phyloP scores from a whole-genome alignment of 2,113 vertebrate species.

The Hylia prasina region DNA sequence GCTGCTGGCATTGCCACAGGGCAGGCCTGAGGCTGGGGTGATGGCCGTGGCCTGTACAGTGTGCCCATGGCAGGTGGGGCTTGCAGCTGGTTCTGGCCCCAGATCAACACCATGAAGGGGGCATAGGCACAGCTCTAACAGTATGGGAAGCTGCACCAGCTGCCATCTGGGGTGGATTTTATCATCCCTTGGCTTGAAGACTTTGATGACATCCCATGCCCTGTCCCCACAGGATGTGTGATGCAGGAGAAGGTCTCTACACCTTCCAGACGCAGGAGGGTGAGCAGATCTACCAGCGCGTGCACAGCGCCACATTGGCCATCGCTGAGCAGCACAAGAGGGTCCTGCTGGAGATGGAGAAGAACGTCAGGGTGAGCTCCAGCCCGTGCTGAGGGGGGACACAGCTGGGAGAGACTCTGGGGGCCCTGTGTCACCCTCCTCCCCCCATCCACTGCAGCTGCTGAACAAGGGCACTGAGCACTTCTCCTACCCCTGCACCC shows the following conservation, averaged over 20 bases:
- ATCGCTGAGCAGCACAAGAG: constrained; percentile 96
- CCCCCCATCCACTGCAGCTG: constrained; percentile 65
- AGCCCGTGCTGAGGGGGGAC: not conserved
- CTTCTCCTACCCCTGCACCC: constrained; percentile 88
- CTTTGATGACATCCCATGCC: accelerated
- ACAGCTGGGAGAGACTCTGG: not conserved
- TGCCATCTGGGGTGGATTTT: not conserved
- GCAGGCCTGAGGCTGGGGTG: not conserved
- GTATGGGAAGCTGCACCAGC: not conserved
- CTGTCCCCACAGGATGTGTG: constrained; percentile 82
- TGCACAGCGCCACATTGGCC: constrained; percentile 89
- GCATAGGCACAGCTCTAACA: not conserved
- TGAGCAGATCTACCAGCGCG: constrained; percentile 95
- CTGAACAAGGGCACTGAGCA: constrained; percentile 84
- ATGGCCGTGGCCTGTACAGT: accelerated
- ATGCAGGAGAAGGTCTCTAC: constrained; percentile 93
- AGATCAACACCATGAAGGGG: not conserved
- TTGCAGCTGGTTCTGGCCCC: not conserved
- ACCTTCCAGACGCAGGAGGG: constrained; percentile 97
- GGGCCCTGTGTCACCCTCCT: not conserved
- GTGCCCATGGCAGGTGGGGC: accelerated
- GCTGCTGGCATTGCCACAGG: not conserved
- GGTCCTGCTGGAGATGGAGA: constrained; percentile 92
- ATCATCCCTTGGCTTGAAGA: not conserved
- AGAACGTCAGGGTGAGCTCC: constrained; percentile 85